These are phyloP conservation scores for Tapirus terrestris DNA, from an alignment of 2,113 vertebrate genomes.

Conservation along the genomic window DNA sequence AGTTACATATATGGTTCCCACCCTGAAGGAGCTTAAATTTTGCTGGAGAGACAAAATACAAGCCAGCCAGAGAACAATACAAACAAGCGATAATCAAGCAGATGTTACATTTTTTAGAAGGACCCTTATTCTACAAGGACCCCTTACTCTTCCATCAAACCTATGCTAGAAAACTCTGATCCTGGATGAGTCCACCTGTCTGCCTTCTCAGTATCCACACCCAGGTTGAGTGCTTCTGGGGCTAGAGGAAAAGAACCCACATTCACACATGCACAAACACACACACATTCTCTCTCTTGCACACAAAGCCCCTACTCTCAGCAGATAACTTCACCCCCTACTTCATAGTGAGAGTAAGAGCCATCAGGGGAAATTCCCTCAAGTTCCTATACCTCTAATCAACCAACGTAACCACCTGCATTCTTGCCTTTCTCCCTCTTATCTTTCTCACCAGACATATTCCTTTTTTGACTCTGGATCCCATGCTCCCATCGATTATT, in stretches of 20 bases:
- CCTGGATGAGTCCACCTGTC: neutral
- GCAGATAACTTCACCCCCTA: neutral
- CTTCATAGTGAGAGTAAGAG: constrained; percentile 7
- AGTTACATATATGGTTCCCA: neutral
- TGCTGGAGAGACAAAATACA: constrained; percentile 26
- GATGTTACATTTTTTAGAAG: constrained; percentile 1
- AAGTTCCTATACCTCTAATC: neutral
- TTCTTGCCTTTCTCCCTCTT: constrained; percentile 4
- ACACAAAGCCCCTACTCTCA: neutral
- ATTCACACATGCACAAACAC: neutral
- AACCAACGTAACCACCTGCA: neutral
- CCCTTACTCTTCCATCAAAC: constrained; percentile 10
- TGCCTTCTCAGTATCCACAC: neutral
- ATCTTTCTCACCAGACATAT: constrained; percentile 2
- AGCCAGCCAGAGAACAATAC: constrained; percentile 29
- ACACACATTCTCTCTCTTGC: neutral
- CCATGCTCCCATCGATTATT: neutral
- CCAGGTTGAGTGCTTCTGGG: neutral
- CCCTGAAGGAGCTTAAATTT: neutral
- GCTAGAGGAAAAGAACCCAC: neutral
- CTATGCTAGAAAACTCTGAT: constrained; percentile 25
- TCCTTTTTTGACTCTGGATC: neutral
- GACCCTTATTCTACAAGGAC: neutral
- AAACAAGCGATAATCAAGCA: neutral
- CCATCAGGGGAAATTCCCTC: neutral